These are phyloP conservation scores for Synanthedon tipuliformis DNA, from an alignment of 2,888 invertebrate genomes.

Conservation along the genomic window DNA sequence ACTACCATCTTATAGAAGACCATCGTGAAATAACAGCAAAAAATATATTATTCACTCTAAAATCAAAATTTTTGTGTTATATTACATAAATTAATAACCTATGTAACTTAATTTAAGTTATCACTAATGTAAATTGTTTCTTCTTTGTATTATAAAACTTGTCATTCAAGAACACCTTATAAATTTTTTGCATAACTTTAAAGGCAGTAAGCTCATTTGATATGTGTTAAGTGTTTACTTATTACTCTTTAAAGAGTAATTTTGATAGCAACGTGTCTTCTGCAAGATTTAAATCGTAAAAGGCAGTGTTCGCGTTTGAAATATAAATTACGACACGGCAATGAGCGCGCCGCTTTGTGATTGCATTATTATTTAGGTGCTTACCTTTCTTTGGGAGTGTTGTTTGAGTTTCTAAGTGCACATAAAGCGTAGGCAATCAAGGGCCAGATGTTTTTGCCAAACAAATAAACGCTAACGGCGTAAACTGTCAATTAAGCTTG, in stretches of 20 bases:
- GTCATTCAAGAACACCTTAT: no score
- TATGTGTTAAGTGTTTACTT: not conserved
- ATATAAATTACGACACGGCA: constrained; percentile 32
- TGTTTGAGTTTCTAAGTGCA: constrained; percentile 45
- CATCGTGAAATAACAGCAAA: no score
- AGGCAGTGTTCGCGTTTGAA: constrained; percentile 14
- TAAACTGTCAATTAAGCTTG: constrained; percentile 59
- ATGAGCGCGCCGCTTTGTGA: constrained; percentile 36
- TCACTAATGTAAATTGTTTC: no score
- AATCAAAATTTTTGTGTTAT: no score
- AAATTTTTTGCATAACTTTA: no score
- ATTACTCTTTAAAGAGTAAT: constrained; percentile 3
- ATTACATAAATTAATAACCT: no score
- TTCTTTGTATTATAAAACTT: no score
- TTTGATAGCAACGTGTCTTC: not conserved
- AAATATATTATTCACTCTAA: no score
- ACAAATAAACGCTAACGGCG: constrained; percentile 54
- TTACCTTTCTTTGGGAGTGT: constrained; percentile 27
- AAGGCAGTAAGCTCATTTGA: no score
- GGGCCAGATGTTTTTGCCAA: constrained; percentile 57
- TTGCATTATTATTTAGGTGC: constrained; percentile 26
- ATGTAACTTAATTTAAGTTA: no score
- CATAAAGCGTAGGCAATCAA: constrained; percentile 63
- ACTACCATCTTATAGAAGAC: no score
- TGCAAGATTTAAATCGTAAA: not conserved